phyloP scores from a whole-genome alignment of 2,113 vertebrate genomes.

The Amia ocellicauda region DNA sequence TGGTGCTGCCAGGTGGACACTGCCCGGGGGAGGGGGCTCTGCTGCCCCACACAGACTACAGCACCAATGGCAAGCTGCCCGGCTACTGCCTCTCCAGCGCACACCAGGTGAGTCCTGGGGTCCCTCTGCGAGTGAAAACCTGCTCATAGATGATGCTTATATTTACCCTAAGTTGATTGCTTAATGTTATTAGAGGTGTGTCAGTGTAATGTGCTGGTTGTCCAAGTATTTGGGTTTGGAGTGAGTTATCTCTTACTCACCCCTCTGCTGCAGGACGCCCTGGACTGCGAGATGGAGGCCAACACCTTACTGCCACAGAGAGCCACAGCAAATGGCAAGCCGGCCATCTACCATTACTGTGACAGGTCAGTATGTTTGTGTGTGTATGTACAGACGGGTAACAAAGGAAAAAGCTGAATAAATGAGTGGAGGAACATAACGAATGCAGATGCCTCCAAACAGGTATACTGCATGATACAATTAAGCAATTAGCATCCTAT shows the following conservation, averaged over 20 bases:
- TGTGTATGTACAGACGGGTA: no score
- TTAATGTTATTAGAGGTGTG: background rate
- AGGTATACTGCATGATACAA: no score
- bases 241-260: background rate
- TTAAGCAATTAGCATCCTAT: no score
- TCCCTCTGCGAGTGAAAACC: no score
- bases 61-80: constrained; percentile 59
- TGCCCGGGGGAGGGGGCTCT: constrained; percentile 53
- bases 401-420: no score
- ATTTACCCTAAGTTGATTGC: background rate
- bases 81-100: constrained; percentile 62
- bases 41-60: constrained; percentile 48
- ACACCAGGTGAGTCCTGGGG: constrained; percentile 62
- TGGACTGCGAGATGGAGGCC: constrained; percentile 63
- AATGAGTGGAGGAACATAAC: no score
- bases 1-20: constrained; percentile 64
- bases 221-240: background rate
- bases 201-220: background rate
- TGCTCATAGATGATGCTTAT: no score
- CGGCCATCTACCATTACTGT: constrained; percentile 57
- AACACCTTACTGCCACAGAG: constrained; percentile 65
- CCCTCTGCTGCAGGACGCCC: constrained; percentile 54
- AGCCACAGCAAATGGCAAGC: constrained; percentile 55
- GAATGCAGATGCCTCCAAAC: no score
- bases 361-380: constrained; percentile 65